These are phyloP conservation scores for Chouioia cunea DNA, from an alignment of 2,888 invertebrate species.

Conservation along the genomic window DNA sequence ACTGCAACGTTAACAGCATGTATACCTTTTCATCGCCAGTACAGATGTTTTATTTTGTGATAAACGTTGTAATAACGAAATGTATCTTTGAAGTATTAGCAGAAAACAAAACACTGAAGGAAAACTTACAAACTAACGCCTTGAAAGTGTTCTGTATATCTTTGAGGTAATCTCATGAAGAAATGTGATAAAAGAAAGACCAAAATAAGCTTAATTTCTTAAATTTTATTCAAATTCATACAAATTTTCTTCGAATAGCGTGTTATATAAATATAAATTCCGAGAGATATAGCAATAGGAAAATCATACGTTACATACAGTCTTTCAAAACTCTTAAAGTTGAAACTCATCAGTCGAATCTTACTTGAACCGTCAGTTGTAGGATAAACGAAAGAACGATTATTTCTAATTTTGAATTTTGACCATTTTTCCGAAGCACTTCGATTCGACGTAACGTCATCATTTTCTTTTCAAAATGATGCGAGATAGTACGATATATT, in stretches of 20 bases:
- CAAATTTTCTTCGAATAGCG: neutral
- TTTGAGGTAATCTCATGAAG: neutral
- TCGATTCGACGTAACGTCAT: too few relatives aligned
- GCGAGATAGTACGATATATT: too few relatives aligned
- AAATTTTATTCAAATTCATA: conserved; percentile 18
- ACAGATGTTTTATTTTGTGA: neutral
- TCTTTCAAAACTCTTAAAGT: too few relatives aligned
- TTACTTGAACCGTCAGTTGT: conserved; percentile 24
- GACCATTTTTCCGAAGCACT: too few relatives aligned
- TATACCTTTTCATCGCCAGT: neutral
- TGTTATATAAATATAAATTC: neutral
- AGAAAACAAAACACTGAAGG: too few relatives aligned
- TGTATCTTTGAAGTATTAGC: too few relatives aligned
- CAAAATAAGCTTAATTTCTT: neutral
- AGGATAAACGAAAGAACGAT: neutral
- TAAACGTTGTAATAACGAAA: too few relatives aligned
- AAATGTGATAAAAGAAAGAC: conserved; percentile 23
- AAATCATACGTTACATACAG: too few relatives aligned
- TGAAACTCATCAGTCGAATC: neutral
- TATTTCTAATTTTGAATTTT: too few relatives aligned
- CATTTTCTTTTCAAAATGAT: too few relatives aligned
- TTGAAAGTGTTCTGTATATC: neutral
- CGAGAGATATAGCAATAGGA: too few relatives aligned
- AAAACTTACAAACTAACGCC: too few relatives aligned
- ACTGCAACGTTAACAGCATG: neutral